Conservation (phyloP, 1,140 invertebrate genomes). For the Anoplophora glabripennis region DNA sequence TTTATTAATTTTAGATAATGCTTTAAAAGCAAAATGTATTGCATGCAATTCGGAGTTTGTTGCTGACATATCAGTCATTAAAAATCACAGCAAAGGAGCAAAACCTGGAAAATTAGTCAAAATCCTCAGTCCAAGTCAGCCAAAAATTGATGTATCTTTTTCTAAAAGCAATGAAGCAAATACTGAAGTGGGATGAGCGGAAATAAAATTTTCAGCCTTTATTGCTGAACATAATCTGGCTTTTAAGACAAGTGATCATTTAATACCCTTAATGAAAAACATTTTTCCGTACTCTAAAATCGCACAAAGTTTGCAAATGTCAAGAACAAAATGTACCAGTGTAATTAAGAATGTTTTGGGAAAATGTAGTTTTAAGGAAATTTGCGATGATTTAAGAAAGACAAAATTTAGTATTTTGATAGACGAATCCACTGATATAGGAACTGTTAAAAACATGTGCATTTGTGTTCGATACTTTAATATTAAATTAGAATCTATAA, state of each 20-base stretch:
- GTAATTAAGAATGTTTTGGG: too few relatives aligned
- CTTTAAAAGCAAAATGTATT: slow-evolving; percentile 11
- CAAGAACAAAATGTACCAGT: too few relatives aligned
- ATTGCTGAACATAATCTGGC: slow-evolving; percentile 17
- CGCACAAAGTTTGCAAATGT: too few relatives aligned
- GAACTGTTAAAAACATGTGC: not conserved
- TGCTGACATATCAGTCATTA: too few relatives aligned
- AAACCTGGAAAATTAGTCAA: too few relatives aligned
- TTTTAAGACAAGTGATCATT: slow-evolving; percentile 10
- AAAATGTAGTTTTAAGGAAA: too few relatives aligned
- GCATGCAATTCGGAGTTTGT: slow-evolving; percentile 9
- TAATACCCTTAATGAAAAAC: slow-evolving; percentile 6
- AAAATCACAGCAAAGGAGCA: too few relatives aligned
- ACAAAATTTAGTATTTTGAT: too few relatives aligned
- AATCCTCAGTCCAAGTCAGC: not conserved
- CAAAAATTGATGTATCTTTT: not conserved
- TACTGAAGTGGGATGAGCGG: slow-evolving; percentile 11
- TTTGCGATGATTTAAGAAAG: too few relatives aligned
- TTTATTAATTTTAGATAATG: slow-evolving; percentile 1
- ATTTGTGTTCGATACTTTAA: not conserved
- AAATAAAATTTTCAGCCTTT: slow-evolving; percentile 22
- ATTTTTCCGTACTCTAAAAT: slow-evolving; percentile 17
- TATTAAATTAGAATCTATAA: not conserved
- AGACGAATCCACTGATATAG: not conserved
- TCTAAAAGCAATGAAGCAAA: slow-evolving; percentile 8